Evolutionary conservation across 2,888 invertebrate species (phyloP).

Genomic region (Cephus pygmeus): DNA sequence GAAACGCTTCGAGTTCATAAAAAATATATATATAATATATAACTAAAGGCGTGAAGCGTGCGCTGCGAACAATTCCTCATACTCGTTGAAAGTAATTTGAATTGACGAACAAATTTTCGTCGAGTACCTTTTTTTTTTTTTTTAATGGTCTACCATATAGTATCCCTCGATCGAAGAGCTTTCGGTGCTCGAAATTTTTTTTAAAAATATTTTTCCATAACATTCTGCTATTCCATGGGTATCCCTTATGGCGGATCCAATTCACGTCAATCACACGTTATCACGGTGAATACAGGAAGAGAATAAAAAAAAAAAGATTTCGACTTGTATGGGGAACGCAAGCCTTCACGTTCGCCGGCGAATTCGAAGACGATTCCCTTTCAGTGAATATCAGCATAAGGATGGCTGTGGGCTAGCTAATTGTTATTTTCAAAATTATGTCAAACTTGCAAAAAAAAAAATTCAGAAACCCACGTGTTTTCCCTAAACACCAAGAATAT

Average conservation of each 20-base stretch:
- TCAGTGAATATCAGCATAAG: constrained; percentile 5
- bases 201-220: no score
- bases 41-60: constrained; percentile 46
- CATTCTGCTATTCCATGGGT: no score
- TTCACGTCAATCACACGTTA: no score
- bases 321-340: constrained; percentile 57
- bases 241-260: no score
- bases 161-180: not conserved
- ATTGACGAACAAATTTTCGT: not conserved
- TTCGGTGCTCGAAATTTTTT: no score
- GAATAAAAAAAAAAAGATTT: constrained; percentile 32
- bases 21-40: no score
- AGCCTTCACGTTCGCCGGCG: constrained; percentile 41
- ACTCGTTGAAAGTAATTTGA: constrained; percentile 43
- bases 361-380: constrained; percentile 20
- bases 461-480: no score
- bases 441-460: no score
- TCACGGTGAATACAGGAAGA: no score
- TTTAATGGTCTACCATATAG: not conserved
- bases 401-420: not conserved
- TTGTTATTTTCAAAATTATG: no score
- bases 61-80: constrained; percentile 59
- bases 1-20: no score
- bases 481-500: no score
- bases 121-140: not conserved